Base-by-base conservation (phyloP, 2,888 invertebrate genomes). In the Drosophila mimica region DNA sequence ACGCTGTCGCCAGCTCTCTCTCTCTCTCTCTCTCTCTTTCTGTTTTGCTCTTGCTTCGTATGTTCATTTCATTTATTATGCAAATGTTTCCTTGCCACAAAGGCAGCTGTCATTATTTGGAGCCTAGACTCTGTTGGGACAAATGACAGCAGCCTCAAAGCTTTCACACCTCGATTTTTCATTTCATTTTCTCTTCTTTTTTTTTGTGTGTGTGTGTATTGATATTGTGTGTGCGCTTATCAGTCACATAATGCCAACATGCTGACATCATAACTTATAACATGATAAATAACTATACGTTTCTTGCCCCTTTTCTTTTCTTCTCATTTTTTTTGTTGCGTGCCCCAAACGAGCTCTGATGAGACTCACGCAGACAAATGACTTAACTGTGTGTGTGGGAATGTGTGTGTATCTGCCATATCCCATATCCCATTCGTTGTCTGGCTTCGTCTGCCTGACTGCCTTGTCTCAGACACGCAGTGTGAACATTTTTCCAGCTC, bases 201-300 rank as follows among this genome's bases (percentile, higher is more conserved):
- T 71, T 58, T 70, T 70, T 61, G 43, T 33, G 31, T 9, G 28
- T 56, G 43, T 56, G 56, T 36, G 17, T 70, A 73, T 77, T 83
- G 73, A 75, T 82, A 83, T 75, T 75, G 70, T 70, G 25, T 46
- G 17, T 75, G 64, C 71, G 72, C 81, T 88, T 88, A 90, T 88
- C 87, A 90, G 87, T 89, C 89, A 81, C 87, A 87, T 84, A 90
- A 89, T 84, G 90, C 88, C 80, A 56, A 70, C 82, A 77, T 75
- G 89, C 87, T 88, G 87, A 88, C 90, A 88, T 89, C 87, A 88
- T 88, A 90, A 88, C 87, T 90, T 88, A 90, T 88, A 88, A 74
- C 89, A 88, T 88, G 90, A 88, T 88, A 89, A 88, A 88, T 88
- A 88, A 90, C 89, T 84, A 78, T 78, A 75, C 70, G 70, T 82